Base-by-base conservation (phyloP, 2,888 invertebrate genomes). In the Erebia epiphron region DNA sequence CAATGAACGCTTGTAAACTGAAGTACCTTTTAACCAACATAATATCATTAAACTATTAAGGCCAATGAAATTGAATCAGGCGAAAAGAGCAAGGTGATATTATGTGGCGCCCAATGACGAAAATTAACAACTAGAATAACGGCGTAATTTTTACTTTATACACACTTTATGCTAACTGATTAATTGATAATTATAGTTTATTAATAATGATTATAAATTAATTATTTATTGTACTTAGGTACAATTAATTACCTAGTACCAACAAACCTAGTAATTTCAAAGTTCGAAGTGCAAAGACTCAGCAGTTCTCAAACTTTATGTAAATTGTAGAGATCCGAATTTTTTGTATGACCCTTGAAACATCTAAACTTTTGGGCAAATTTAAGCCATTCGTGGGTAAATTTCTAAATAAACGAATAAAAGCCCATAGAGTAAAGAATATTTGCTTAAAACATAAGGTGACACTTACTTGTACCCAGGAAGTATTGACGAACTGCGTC, bases 391-490 rank as follows among this genome's bases (percentile, higher is more conserved):
- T n/a, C n/a, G n/a, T n/a, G n/a, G 26, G 26, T 4, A 26, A 26
- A 26, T 26, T 26, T 26, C 26, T 26, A 26, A 26, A 26, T 26
- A 26, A 26, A 26, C 26, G 1, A 26, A 26, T 26, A 26, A 21
- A 2, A 21, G 21, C 21, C 21, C 21, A 21, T 21, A 21, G 26
- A 26, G 2, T 4, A 26, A 26, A 26, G 26, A 26, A 26, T 2
- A 26, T 26, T 26, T 26, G 26, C 4, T 26, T 26, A 26, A 26
- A 26, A 26, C 1, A 16, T 10, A 52, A 52, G 16, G 16, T 52
- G 21, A 4, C 21, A 82, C 86, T 84, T 46, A 92, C 92, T 91
- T 93, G 92, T 82, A 89, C 78, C 87, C 88, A 92, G 75, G 89
- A 90, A 21, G 88, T 88, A 68, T 87, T 80, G 50, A 89, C 84